A percentile compares a stretch with the other conserved stretches of the same genome.
These are phyloP conservation scores for Carcinoscorpius rotundicauda DNA, from an alignment of 1,140 invertebrate genomes.

Conservation along the genomic window DNA sequence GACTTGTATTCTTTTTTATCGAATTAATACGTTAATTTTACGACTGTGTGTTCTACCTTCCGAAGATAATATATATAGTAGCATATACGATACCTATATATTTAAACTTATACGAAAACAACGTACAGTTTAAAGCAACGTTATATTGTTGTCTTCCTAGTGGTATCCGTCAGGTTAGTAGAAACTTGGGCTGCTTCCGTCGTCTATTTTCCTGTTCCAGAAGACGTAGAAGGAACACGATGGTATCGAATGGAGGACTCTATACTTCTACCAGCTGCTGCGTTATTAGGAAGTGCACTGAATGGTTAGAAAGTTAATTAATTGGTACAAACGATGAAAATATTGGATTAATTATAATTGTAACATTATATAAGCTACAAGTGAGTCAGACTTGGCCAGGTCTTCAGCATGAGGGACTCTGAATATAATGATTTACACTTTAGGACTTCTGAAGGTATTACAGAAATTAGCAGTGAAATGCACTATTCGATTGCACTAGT, in stretches of 20 bases:
- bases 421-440: too few species aligned
- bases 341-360: too few species aligned
- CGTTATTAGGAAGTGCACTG: conserved; percentile 65
- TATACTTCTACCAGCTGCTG: conserved; percentile 61
- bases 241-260: conserved; percentile 62
- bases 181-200: conserved; percentile 61
- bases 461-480: too few species aligned
- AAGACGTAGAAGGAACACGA: conserved; percentile 42
- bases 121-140: too few species aligned
- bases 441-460: too few species aligned
- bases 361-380: too few species aligned
- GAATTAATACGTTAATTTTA: not conserved
- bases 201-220: conserved; percentile 59
- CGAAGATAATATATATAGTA: not conserved
- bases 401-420: too few species aligned
- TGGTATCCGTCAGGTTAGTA: conserved; percentile 69
- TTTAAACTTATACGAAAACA: not conserved
- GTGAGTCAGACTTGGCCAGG: too few species aligned
- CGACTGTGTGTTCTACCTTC: not conserved
- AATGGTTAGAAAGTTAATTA: conserved; percentile 34
- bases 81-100: not conserved
- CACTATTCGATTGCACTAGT: too few species aligned
- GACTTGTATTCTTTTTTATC: not conserved
- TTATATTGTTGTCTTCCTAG: conserved; percentile 34
- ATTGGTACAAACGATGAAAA: too few species aligned